Evolutionary conservation across 2,113 vertebrate genomes (phyloP), one percentile per base, ranked within the genome.

Genomic region (Nyctereutes procyonoides): DNA sequence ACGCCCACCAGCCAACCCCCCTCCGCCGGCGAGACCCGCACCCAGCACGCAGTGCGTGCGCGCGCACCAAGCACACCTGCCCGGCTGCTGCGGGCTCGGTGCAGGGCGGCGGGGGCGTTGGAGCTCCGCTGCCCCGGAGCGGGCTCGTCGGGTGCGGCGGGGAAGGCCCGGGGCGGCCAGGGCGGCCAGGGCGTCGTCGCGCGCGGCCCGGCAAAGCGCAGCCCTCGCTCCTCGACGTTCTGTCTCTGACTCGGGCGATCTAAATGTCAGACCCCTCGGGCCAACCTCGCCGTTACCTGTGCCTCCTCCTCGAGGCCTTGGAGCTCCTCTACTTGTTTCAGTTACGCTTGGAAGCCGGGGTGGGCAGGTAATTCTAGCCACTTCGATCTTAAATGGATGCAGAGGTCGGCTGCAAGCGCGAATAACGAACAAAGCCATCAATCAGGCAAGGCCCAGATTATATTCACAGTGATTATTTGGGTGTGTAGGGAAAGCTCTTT

Each of bases 11-110:
- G 30, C 69, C 69, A 8, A 55, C 35, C 76, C 69, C 62, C n/a
- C 53, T n/a, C 62, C 28, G 74, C 90, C 48, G 24, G 5, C 89
- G 0, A 43, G 53, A 69, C 30, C 69, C 10, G 73, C 88, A 88
- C n/a, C 67, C 30, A 1, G 43, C 85, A 8, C 76, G 38, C 93
- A 11, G 48, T 24, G 63, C 73, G 69, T 1, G 94, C 71, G 71
- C 76, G 81, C 91, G 69, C 95, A 9, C 84, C 28, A 32, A 56
- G 9, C 97, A 56, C 96, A 97, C 97, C 97, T 97, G 98, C 74
- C 35, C 0, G 32, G 26, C 5, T 11, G 1, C 88, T 84, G 92
- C 93, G 35, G 87, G 95, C 30, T 62, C 55, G 55, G 7, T 32
- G 0, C 1, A 3, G 74, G 55, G 26, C 22, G 4, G 89, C 65